Base-by-base conservation (phyloP, 2,888 invertebrate genomes). In the Altica lythri region DNA sequence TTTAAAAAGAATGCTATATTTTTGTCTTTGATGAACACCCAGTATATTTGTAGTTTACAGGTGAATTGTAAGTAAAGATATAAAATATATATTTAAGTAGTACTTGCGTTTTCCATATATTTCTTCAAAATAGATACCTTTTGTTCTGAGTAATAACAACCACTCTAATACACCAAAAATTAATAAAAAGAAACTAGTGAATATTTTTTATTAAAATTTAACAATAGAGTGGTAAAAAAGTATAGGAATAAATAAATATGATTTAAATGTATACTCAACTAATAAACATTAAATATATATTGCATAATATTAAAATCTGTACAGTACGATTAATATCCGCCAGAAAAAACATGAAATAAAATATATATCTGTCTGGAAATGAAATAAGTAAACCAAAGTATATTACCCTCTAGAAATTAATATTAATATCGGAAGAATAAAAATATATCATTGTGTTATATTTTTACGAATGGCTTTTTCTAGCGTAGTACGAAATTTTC, bases 161-260 rank as follows among this genome's bases (percentile, higher is more conserved):
- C n/a, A n/a, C n/a, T n/a, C n/a, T n/a, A n/a, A n/a, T n/a, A n/a
- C n/a, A n/a, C n/a, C n/a, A n/a, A n/a, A n/a, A n/a, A n/a, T n/a
- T n/a, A n/a, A n/a, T n/a, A n/a, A n/a, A n/a, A n/a, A n/a, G n/a
- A n/a, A n/a, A n/a, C n/a, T n/a, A n/a, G n/a, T n/a, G n/a, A n/a
- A 18, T 48, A 44, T 29, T 48, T 53, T 40, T 53, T 48, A 53
- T 46, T 46, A 35, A 52, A 52, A 38, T 46, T 38, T 49, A 54
- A 54, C 54, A 54, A 54, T 54, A 54, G 45, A 53, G 34, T 30
- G 44, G 48, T 48, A 45, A 49, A 44, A 54, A 54, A 54, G 19
- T 40, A 40, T 18, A 34, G 44, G 44, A 54, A 54, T 49, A 54
- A 54, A 54, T 54, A 49, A 45, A 44, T 17, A 45, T 12, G 34